Percentiles rank a stretch among this genome's conserved stretches.
These are phyloP conservation scores for Tipula helvola DNA, from an alignment of 2,888 invertebrate species.

Conservation along the genomic window DNA sequence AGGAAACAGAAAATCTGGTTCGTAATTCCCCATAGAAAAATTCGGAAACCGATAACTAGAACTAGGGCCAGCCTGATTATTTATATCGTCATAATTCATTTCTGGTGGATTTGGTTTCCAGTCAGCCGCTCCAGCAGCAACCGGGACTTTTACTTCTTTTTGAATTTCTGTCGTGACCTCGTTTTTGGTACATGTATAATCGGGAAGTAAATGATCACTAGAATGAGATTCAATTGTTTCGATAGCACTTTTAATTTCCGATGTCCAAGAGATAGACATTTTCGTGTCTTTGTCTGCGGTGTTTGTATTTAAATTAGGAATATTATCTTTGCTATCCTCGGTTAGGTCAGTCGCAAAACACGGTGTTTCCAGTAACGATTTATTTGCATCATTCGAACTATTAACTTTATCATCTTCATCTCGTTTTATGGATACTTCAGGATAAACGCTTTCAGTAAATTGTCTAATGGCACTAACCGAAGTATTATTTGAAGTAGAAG, in stretches of 20 bases:
- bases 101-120: not conserved
- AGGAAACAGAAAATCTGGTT: conserved; percentile 4
- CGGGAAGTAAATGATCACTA: not conserved
- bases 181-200: not conserved
- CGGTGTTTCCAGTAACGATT: not conserved
- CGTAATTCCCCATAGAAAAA: conserved; percentile 6
- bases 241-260: not conserved
- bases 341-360: not conserved
- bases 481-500: not conserved
- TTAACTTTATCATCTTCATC: not conserved
- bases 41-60: conserved; percentile 11
- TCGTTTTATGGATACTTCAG: not conserved
- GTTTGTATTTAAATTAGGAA: not conserved
- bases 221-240: not conserved
- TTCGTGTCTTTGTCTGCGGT: not conserved
- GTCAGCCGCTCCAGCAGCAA: not conserved
- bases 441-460: not conserved
- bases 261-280: not conserved
- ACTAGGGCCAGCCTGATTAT: conserved; percentile 11
- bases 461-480: not conserved
- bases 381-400: not conserved
- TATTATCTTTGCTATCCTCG: not conserved
- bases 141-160: not conserved
- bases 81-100: not conserved
- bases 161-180: not conserved